Evolutionary conservation across 53 echinoderm and acorn worm species (phyloP), one percentile per base, ranked within the genome.

Genomic region (Arbacia lixula): DNA sequence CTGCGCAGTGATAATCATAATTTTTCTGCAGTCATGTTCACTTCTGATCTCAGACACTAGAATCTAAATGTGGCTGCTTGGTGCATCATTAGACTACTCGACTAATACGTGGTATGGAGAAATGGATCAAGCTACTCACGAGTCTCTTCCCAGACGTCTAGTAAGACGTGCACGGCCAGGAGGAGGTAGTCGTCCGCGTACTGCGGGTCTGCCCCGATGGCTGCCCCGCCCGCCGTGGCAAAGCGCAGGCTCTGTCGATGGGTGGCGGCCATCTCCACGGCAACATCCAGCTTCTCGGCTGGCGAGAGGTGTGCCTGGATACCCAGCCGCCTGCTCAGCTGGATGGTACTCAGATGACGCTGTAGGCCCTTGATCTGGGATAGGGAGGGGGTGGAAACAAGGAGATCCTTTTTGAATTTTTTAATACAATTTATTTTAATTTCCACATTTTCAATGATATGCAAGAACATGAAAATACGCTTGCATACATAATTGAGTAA

Each of bases 171-270:
- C 10, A 90, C 86, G n/a, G 98, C 98, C 85, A 98, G 86, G 38
- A 98, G 71, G 20, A 94, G 92, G 86, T 98, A 98, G 68, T 91
- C 88, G n/a, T 98, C 98, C 6, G 94, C 88, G 74, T 88, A 92
- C 84, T 98, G 98, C 52, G 89, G 73, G 50, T 98, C 98, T 8
- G 94, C 92, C 26, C 35, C 21, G 25, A 98, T 91, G 17, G 90
- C 78, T 1, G 86, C 76, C 24, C 56, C 77, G 17, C 90, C 78
- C 2, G 86, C 76, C 24, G 57, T 71, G 40, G 92, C 90, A 64
- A 86, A 92, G 4, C 55, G 55, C 26, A 94, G 86, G 1, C 94
- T 92, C 24, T 86, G 88, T 19, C 88, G 51, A 53, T 94, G 86
- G 30, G 85, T 86, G 14, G 77, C 63, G 32, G 92, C 73, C 55